phyloP scores from a whole-genome alignment of 2,113 vertebrate species.

The Coregonus clupeaformis region DNA sequence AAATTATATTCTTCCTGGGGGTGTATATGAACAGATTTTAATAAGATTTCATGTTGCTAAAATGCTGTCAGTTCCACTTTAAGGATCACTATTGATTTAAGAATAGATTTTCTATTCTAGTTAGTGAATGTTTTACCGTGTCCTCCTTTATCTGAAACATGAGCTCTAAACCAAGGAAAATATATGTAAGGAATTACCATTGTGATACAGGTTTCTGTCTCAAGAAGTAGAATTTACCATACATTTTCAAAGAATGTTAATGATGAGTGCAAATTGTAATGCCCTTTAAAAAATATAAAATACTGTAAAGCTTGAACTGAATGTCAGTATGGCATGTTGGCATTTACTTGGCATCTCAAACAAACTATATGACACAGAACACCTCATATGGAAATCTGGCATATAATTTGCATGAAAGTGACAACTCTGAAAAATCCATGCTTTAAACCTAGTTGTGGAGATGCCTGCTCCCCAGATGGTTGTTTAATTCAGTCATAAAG shows the following conservation, averaged over 20 bases:
- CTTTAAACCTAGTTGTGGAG: background rate
- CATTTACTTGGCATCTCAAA: background rate
- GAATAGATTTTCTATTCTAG: background rate
- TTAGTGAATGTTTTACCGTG: background rate
- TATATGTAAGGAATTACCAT: background rate
- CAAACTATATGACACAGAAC: background rate
- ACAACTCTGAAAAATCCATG: background rate
- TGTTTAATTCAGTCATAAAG: background rate
- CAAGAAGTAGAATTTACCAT: background rate
- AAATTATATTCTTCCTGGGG: too few relatives aligned
- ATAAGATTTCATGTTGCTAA: too few relatives aligned
- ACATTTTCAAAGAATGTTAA: too few relatives aligned
- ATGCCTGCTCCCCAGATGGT: background rate
- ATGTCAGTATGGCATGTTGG: too few relatives aligned
- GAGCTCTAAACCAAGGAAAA: background rate
- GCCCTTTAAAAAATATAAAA: too few relatives aligned
- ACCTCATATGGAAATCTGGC: background rate
- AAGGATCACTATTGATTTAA: background rate
- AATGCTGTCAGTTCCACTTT: background rate
- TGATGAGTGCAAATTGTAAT: too few relatives aligned
- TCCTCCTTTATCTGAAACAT: background rate
- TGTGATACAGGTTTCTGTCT: background rate
- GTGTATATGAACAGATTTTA: too few relatives aligned
- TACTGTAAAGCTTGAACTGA: too few relatives aligned
- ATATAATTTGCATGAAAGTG: background rate